Percentiles rank a stretch among this genome's conserved stretches.
phyloP scores from a whole-genome alignment of 1,140 invertebrate genomes.

The Papilio polyxenes region DNA sequence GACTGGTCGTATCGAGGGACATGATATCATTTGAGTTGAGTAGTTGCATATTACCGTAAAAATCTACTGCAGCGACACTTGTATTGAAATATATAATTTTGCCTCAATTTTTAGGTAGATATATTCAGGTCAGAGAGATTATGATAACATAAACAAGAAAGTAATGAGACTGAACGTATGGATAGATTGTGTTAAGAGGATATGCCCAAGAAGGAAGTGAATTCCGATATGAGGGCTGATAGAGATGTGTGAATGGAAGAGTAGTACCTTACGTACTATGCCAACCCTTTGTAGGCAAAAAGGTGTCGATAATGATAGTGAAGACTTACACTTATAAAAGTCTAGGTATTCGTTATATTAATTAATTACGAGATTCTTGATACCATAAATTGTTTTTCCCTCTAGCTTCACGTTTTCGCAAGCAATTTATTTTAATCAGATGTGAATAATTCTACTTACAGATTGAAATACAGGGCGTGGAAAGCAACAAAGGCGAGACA shows the following conservation, averaged over 20 bases:
- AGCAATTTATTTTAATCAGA: constrained; percentile 66
- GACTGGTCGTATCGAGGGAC: background rate
- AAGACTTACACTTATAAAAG: constrained; percentile 6
- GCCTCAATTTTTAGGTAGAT: too few species aligned
- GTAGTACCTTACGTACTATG: too few species aligned
- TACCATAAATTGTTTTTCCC: constrained; percentile 56
- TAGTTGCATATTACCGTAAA: constrained; percentile 35
- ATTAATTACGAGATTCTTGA: constrained; percentile 66
- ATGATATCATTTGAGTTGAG: constrained; percentile 18
- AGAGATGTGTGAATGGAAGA: too few species aligned
- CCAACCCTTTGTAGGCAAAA: too few species aligned
- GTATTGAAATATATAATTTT: too few species aligned
- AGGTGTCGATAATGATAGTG: too few species aligned
- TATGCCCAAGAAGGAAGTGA: too few species aligned
- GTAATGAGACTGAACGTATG: too few species aligned
- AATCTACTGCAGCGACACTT: background rate
- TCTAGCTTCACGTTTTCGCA: constrained; percentile 55
- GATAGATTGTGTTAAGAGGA: too few species aligned
- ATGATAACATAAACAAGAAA: too few species aligned
- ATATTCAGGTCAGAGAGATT: too few species aligned
- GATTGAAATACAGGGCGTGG: constrained; percentile 47
- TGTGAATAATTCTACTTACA: constrained; percentile 64
- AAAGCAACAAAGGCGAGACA: constrained; percentile 39
- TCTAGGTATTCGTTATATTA: constrained; percentile 51
- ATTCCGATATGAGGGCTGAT: too few species aligned